These are phyloP conservation scores for Muraenolepis orangiensis DNA, from an alignment of 2,797 vertebrate species.

Conservation along the genomic window DNA sequence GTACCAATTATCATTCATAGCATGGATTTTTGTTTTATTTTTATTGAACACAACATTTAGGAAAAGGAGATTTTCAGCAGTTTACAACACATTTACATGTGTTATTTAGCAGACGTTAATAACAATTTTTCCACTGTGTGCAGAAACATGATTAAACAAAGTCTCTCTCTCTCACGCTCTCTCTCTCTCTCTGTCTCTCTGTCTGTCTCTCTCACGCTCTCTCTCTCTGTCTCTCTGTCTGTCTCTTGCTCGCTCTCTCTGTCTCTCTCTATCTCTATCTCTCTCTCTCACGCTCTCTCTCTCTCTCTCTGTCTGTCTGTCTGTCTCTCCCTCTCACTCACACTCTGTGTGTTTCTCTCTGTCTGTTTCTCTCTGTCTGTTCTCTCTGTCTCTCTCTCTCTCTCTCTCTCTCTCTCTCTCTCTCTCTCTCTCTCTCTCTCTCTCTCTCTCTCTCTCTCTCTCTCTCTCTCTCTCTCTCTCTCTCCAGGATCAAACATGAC, in stretches of 20 bases:
- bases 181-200: too few species aligned
- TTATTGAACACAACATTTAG: background rate
- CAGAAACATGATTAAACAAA: background rate
- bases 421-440: background rate
- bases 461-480: background rate
- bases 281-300: background rate
- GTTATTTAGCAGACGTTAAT: background rate
- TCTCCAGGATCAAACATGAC: constrained; percentile 88
- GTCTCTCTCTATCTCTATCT: background rate
- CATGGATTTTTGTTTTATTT: background rate
- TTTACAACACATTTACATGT: background rate
- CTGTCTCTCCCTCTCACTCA: background rate
- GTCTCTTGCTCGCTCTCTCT: background rate
- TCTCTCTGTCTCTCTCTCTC: background rate
- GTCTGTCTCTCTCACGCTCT: background rate
- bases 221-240: background rate
- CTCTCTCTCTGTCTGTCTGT: background rate
- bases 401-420: background rate
- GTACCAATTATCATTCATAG: too few species aligned
- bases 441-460: background rate
- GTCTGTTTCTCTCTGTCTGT: too few species aligned
- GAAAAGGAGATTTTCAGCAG: background rate
- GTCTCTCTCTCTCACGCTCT: background rate
- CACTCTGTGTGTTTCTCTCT: background rate
- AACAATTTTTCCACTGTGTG: background rate